Evolutionary conservation across 2,113 vertebrate genomes (phyloP).

Genomic region (Notothenia coriiceps): DNA sequence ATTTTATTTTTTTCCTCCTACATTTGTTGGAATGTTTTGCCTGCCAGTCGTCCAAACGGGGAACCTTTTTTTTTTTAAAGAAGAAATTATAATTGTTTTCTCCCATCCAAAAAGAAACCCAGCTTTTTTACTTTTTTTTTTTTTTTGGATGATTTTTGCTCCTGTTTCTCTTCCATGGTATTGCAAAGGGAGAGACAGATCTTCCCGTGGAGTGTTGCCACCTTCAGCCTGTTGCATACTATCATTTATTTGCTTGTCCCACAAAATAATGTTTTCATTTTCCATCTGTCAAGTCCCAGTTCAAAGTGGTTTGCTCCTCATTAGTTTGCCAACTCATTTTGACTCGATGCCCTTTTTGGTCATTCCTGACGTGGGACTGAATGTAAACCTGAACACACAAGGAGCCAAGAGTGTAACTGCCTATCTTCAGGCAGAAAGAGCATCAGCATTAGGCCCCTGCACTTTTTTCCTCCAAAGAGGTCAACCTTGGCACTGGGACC

Average conservation of each 20-base stretch:
- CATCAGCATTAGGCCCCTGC: constrained; percentile 59
- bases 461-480: constrained; percentile 68
- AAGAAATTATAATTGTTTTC: constrained; percentile 34
- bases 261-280: constrained; percentile 31
- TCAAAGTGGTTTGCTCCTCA: constrained; percentile 6
- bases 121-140: constrained; percentile 70
- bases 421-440: constrained; percentile 45
- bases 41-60: constrained; percentile 37
- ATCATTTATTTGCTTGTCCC: constrained; percentile 37
- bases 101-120: constrained; percentile 12
- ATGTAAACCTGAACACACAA: constrained; percentile 72
- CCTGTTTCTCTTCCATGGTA: constrained; percentile 10
- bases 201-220: constrained; percentile 41
- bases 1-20: constrained; percentile 1
- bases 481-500: constrained; percentile 51
- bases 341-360: constrained; percentile 47
- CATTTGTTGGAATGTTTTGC: constrained; percentile 43
- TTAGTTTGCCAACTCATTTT: constrained; percentile 40
- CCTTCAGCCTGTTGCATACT: neutral
- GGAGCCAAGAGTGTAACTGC: constrained; percentile 45
- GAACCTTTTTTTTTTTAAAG: constrained; percentile 57
- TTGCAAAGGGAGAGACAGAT: constrained; percentile 33
- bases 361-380: constrained; percentile 67
- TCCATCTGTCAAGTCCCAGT: constrained; percentile 24
- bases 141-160: constrained; percentile 16